Percentiles rank a stretch among this genome's conserved stretches.
phyloP scores from a whole-genome alignment of 2,888 invertebrate genomes.

The Aphodius granarius region DNA sequence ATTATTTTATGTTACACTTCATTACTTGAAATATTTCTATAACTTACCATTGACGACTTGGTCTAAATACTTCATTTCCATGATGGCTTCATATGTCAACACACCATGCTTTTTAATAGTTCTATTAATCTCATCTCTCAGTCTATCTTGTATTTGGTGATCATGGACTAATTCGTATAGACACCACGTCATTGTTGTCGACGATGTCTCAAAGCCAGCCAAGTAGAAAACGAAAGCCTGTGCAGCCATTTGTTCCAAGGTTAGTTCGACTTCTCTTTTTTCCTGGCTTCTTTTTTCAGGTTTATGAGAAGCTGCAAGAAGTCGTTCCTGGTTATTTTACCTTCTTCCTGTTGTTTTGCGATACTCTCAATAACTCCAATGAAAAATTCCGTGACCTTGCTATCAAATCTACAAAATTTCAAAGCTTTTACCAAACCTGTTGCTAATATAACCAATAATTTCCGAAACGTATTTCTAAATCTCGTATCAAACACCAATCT shows the following conservation, averaged over 20 bases:
- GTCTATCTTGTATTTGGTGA: conserved; percentile 21
- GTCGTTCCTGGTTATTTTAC: not conserved
- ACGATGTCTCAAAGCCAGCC: conserved; percentile 28
- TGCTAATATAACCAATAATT: not conserved
- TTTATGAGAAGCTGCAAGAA: conserved; percentile 4
- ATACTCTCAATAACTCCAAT: not conserved
- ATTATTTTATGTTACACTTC: not conserved
- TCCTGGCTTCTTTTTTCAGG: not conserved
- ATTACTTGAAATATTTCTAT: not conserved
- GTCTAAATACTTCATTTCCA: conserved; percentile 1
- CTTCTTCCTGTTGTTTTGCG: not conserved
- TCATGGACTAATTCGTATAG: conserved; percentile 23
- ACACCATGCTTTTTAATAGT: conserved; percentile 21
- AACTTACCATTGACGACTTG: not conserved
- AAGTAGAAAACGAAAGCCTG: conserved; percentile 27
- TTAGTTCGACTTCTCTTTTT: not conserved
- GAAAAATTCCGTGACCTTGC: not conserved
- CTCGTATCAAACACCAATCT: not conserved
- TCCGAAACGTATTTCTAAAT: not conserved
- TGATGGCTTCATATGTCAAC: not conserved
- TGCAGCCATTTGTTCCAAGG: conserved; percentile 17
- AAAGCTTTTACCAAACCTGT: not conserved
- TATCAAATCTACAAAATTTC: not conserved
- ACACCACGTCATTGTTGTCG: conserved; percentile 24
- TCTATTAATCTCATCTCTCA: conserved; percentile 19